Evolutionary conservation across 2,888 invertebrate genomes (phyloP), one percentile per base, ranked within the genome.

Genomic region (Nemotelus pantherinus): DNA sequence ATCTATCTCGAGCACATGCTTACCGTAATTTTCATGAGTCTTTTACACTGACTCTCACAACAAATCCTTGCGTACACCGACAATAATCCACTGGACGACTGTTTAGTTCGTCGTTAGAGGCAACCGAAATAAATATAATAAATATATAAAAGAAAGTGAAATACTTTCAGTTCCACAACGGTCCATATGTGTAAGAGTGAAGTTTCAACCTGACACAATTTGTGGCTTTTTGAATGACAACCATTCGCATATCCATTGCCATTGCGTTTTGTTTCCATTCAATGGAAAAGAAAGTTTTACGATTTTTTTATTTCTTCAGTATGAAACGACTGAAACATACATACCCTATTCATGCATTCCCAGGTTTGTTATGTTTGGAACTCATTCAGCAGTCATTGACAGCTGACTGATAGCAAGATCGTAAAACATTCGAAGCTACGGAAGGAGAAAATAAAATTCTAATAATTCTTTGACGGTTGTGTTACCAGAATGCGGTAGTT

Each of bases 361-460:
- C n/a, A n/a, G 39, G 39, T 60, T 39, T 25, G 25, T 25, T 25
- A 25, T 72, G 63, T 43, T 43, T 44, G n/a, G 55, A 3, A 65
- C 55, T 50, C 67, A 77, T 77, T 74, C 71, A 72, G 55, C 79
- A 78, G 77, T 76, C 78, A 79, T 79, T 77, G 79, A 79, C 79
- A 79, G 79, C 78, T 79, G 76, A 79, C 79, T 79, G 79, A 79
- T 79, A 79, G 79, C 67, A 67, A 70, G 75, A 64, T 76, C 76
- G 65, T 76, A 76, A 76, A 76, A 64, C 65, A 76, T 76, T 65
- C 76, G 72, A 77, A 79, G 63, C 63, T 60, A 39, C 63, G 50
- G 50, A 58, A 74, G 9, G 74, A 47, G 63, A 65, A 65, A 77
- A 77, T 79, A 79, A 79, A 79, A 79, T 77, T 79, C 75, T 70